A percentile compares a stretch with the other conserved stretches of the same genome.
Evolutionary conservation across 1,140 invertebrate genomes (phyloP).

Genomic region (Chrysomallon squamiferum): DNA sequence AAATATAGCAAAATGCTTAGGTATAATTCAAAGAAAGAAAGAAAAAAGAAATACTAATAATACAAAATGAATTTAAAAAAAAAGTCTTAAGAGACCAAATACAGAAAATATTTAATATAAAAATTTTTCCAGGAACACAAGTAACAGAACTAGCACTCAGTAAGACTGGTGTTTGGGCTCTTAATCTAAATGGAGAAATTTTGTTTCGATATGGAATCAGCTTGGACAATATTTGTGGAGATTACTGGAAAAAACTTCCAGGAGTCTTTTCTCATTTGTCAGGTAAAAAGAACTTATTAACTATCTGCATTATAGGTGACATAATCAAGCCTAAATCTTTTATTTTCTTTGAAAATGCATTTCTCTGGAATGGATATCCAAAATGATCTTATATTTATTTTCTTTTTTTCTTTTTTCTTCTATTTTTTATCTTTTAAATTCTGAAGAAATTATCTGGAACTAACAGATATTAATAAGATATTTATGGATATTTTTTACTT

Average conservation of each 20-base stretch:
- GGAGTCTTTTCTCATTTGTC: slow-evolving; percentile 62
- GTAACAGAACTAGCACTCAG: slow-evolving; percentile 66
- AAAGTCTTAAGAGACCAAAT: too few species aligned
- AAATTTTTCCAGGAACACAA: slow-evolving; percentile 62
- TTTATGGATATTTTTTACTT: too few species aligned
- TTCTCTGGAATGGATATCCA: neutral
- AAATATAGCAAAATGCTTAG: too few species aligned
- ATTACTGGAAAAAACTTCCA: slow-evolving; percentile 69
- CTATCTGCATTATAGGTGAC: neutral
- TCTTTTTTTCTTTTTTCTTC: neutral
- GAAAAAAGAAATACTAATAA: too few species aligned
- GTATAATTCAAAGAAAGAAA: too few species aligned
- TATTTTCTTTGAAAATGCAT: neutral
- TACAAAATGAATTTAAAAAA: too few species aligned
- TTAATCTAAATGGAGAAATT: slow-evolving; percentile 65
- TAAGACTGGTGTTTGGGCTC: slow-evolving; percentile 66
- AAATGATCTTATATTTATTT: neutral
- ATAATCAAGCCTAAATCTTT: neutral
- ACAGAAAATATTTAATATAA: too few species aligned
- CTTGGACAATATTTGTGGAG: slow-evolving; percentile 65
- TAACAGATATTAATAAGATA: neutral
- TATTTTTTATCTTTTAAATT: neutral
- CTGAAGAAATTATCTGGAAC: neutral
- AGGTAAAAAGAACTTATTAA: slow-evolving; percentile 52
- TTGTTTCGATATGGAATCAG: slow-evolving; percentile 66